Evolutionary conservation across 2,888 invertebrate species (phyloP).

Genomic region (Dinocampus coccinellae): DNA sequence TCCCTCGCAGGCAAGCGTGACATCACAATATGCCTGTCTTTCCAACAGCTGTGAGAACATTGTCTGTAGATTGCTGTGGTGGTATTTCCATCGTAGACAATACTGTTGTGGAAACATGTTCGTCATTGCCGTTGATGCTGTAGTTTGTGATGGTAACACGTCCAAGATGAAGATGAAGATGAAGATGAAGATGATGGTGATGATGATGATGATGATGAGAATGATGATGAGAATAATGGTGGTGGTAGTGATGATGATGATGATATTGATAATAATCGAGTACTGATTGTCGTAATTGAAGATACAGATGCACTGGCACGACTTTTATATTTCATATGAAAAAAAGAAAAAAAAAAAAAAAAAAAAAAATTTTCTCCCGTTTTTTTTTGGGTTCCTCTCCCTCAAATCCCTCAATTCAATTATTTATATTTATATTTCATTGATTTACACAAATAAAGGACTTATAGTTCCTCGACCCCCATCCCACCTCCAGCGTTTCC

Average conservation of each 20-base stretch:
- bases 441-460: no score
- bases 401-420: neutral
- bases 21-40: constrained; percentile 90
- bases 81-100: constrained; percentile 93
- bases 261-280: neutral
- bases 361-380: no score
- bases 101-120: constrained; percentile 90
- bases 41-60: constrained; percentile 91
- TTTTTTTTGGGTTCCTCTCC: neutral
- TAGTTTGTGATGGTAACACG: constrained; percentile 21
- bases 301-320: neutral
- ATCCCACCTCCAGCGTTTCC: neutral
- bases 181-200: constrained; percentile 6
- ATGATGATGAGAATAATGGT: neutral
- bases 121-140: constrained; percentile 46
- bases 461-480: no score
- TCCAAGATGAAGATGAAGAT: constrained; percentile 28
- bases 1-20: constrained; percentile 90
- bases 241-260: neutral
- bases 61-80: constrained; percentile 89
- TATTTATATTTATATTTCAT: neutral
- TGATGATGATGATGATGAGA: neutral
- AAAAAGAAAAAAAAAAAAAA: no score
- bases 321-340: constrained; percentile 9
- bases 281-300: neutral